Base-by-base conservation (phyloP, 2,797 vertebrate species). In the Urophycis tenuis region DNA sequence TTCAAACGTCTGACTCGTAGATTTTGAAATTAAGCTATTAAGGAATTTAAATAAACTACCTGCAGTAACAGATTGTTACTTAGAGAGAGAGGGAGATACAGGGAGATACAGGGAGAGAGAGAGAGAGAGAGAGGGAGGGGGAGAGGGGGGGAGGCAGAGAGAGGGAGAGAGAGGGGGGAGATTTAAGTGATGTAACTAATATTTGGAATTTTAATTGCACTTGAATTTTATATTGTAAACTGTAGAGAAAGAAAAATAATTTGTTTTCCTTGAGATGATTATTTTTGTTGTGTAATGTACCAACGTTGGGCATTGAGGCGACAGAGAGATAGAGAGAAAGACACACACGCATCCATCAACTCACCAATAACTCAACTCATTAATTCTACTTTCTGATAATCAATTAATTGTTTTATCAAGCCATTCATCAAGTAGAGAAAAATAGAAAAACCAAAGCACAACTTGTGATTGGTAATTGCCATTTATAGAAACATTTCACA, bases 171-270 rank as follows among this genome's bases (percentile, higher is more conserved):
- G n/a, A n/a, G n/a, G n/a, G n/a, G n/a, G n/a, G n/a, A 60, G 49
- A 60, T 92, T 87, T 93, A 82, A 92, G 92, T 94, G 91, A 92
- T 94, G 92, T 93, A 92, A 94, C 87, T 93, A 93, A 91, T 93
- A 90, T 89, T 93, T 94, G 94, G 93, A 92, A 92, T 91, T 92
- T 94, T 92, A 94, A 94, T 95, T 94, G 93, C 93, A 94, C 91
- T 95, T 95, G 92, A 95, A 94, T 92, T 93, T 93, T 91, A 85
- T 93, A 91, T 92, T 92, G 90, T 91, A 89, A 91, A 89, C 87
- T 89, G 87, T 91, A 91, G 85, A 84, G 45, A 74, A 70, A 82
- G 85, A 88, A 89, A 83, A 2, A 87, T 79, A 84, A 80, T 88
- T 79, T 87, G 88, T 87, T 89, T 83, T 82, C 84, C 85, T 89